Evolutionary conservation across 1,140 invertebrate genomes (phyloP), one percentile per base, ranked within the genome.

Genomic region (Magallana ariakensis): DNA sequence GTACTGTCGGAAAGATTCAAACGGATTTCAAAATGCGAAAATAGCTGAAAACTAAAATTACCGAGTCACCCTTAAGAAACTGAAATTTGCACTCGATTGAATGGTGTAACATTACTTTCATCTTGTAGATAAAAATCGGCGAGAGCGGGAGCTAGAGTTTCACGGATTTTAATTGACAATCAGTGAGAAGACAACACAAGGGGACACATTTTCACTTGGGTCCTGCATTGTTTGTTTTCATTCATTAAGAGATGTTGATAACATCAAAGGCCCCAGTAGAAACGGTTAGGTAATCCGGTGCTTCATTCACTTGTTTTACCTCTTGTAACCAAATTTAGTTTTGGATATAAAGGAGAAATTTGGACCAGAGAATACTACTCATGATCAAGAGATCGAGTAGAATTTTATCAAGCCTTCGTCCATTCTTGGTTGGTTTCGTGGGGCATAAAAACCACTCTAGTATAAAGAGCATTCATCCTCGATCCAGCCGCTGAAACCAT

Each of bases 61-160:
- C 66, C 33, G 66, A 75, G 66, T 75, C 66, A 75, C 66, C 66
- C 66, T 26, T 26, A 75, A 75, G 66, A 75, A 22, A 33, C 19
- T 75, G 66, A 75, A 75, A 75, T 75, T 75, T 75, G 66, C 66
- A 75, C 66, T 26, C 66, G 66, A 75, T 75, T 26, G 66, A 75
- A 26, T 75, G 66, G 66, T 75, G 66, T 75, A 75, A 26, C 22
- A 26, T 75, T 75, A 26, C 66, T 75, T 75, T 75, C 66, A 75
- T 75, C 66, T 75, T 75, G 22, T 13, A 75, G 66, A 75, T 75
- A 75, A 13, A 26, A 75, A 75, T 75, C 66, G 66, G 66, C 15
- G 26, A 46, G 66, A 75, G 33, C 13, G 33, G 8, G 66, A 75
- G 66, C 66, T 75, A 75, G 33, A 75, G 66, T 75, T 75, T 75